These are phyloP conservation scores for Parazoanthus darwini DNA, from an alignment of 92 coral and sea anemone genomes.

Conservation along the genomic window DNA sequence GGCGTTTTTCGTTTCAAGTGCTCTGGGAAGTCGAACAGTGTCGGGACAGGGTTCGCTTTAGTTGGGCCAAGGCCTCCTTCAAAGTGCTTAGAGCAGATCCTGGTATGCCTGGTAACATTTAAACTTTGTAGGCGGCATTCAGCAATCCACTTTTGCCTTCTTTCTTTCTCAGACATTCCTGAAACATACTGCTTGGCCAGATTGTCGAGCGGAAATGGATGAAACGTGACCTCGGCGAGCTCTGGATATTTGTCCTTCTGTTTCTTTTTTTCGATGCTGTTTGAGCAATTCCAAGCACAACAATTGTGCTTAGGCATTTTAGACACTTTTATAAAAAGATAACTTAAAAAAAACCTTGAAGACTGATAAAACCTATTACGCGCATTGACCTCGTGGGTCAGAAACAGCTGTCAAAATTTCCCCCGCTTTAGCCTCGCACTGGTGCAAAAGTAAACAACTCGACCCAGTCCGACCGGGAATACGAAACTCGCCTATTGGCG, in stretches of 20 bases:
- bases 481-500: background rate
- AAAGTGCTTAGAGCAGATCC: slow-evolving; percentile 41
- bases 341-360: too few relatives aligned
- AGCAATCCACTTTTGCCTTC: slow-evolving; percentile 26
- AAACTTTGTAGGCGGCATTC: slow-evolving; percentile 43
- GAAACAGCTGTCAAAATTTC: too few relatives aligned
- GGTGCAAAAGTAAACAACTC: too few relatives aligned
- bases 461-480: too few relatives aligned
- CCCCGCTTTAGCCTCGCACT: too few relatives aligned
- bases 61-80: slow-evolving; percentile 44
- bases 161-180: slow-evolving; percentile 42
- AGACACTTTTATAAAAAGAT: too few relatives aligned
- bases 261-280: slow-evolving; percentile 25
- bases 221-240: background rate
- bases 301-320: background rate
- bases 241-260: slow-evolving; percentile 37
- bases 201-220: slow-evolving; percentile 39
- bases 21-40: slow-evolving; percentile 31
- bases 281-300: slow-evolving; percentile 39
- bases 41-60: slow-evolving; percentile 29
- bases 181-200: slow-evolving; percentile 21
- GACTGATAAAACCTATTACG: too few relatives aligned
- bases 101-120: slow-evolving; percentile 38
- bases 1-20: slow-evolving; percentile 23
- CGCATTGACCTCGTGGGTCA: too few relatives aligned